These are phyloP conservation scores for Aphodius sticticus DNA, from an alignment of 2,888 invertebrate genomes.

Conservation along the genomic window DNA sequence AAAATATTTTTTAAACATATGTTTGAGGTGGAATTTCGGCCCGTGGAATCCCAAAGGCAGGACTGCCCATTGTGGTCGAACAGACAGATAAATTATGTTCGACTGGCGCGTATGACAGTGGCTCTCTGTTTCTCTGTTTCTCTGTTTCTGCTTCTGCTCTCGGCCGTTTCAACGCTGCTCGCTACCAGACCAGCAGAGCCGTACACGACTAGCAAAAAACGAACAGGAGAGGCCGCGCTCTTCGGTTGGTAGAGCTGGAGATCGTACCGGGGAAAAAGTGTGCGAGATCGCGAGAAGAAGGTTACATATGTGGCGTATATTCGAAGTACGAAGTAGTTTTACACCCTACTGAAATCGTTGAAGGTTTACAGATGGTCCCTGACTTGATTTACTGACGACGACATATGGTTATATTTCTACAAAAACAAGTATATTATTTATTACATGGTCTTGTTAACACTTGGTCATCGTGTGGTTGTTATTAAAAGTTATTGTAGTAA, in stretches of 20 bases:
- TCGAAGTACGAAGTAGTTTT: not conserved
- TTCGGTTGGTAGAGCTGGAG: not conserved
- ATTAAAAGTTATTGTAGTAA: too few species aligned
- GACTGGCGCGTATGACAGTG: slow-evolving; percentile 61
- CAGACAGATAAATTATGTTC: slow-evolving; percentile 62
- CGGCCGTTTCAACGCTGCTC: not conserved
- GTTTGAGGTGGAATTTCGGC: slow-evolving; percentile 60
- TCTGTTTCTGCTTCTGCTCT: slow-evolving; percentile 25
- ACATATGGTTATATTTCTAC: too few species aligned
- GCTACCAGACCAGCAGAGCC: not conserved
- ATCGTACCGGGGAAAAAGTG: not conserved
- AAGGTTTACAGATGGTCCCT: not conserved
- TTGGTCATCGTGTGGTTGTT: too few species aligned
- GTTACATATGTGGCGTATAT: not conserved
- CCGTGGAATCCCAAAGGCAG: slow-evolving; percentile 56
- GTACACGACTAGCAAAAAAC: not conserved
- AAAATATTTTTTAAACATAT: slow-evolving; percentile 62
- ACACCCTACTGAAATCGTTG: not conserved
- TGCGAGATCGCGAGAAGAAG: slow-evolving; percentile 4
- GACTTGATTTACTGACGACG: not conserved
- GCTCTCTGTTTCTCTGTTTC: slow-evolving; percentile 49
- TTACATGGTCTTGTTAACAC: too few species aligned
- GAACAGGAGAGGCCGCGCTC: not conserved
- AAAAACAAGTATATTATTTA: too few species aligned
- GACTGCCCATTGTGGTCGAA: slow-evolving; percentile 59